A percentile compares a stretch with the other conserved stretches of the same genome.
Conservation (phyloP, 2,797 vertebrate species). For the Siniperca undulata region DNA sequence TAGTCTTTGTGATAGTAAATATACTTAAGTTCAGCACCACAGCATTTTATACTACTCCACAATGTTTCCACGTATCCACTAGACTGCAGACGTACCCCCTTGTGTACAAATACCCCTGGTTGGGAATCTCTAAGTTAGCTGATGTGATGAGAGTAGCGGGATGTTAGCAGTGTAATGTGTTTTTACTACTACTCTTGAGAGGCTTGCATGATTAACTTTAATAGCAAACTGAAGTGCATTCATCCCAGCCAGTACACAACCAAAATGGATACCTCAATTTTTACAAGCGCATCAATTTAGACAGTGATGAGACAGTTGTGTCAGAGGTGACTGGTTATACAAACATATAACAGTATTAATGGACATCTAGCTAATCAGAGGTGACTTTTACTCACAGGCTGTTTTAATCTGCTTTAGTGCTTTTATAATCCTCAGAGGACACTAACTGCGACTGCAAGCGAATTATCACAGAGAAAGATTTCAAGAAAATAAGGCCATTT, state of each 20-base stretch:
- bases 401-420: conserved; percentile 36
- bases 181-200: neutral
- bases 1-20: neutral
- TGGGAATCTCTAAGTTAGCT: neutral
- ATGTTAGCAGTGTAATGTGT: neutral
- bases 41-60: neutral
- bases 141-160: neutral
- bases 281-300: neutral
- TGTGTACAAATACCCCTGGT: neutral
- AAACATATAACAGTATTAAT: conserved; percentile 7
- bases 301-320: conserved; percentile 22
- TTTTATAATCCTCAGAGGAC: conserved; percentile 27
- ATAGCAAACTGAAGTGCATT: neutral
- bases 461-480: conserved; percentile 12
- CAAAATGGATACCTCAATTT: conserved; percentile 1
- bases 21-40: neutral
- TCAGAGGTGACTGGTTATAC: conserved; percentile 17
- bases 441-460: neutral
- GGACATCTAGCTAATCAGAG: conserved; percentile 22
- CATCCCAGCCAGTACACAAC: neutral
- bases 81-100: neutral
- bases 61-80: neutral
- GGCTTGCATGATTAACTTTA: conserved; percentile 23
- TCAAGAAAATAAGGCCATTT: neutral
- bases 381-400: neutral